Base-by-base conservation (phyloP, 2,888 invertebrate genomes). In the Graphium colonna region DNA sequence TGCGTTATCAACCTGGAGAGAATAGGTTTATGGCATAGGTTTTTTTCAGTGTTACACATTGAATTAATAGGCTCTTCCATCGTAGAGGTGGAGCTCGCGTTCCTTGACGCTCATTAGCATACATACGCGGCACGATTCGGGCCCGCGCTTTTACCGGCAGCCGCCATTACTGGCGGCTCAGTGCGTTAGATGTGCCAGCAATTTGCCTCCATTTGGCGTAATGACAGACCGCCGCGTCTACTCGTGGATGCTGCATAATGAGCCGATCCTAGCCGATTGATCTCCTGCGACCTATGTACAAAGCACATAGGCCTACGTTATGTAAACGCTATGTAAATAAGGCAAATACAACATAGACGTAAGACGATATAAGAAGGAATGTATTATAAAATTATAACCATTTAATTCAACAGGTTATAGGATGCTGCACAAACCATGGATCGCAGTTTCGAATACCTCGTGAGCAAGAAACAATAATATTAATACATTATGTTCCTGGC, bases 161-260 rank as follows among this genome's bases (percentile, higher is more conserved):
- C 73, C 70, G 69, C 74, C 71, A 78, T 78, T 77, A 73, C 44
- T 65, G 62, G 63, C 60, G 66, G 60, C 62, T 60, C 73, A 68
- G 74, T 80, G 82, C 82, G 86, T 84, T 84, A 86, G 85, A 86
- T 77, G 77, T 77, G 78, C 79, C n/a, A n/a, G 84, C 89, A 89
- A 89, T 89, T 89, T 87, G 80, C 80, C 80, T 77, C 82, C 85
- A 88, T 88, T 88, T 84, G 81, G 67, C 64, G 66, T 90, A 90
- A 90, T 89, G 80, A 87, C 86, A 88, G 89, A 71, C 80, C 83
- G 80, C 83, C 74, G 68, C 64, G 64, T 55, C 55, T 65, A 61
- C 66, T 60, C 67, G 69, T 77, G 77, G 75, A 78, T 74, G 77
- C 75, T 82, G 88, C 82, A 89, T 89, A 89, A 89, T 89, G 79